Evolutionary conservation across 1,140 invertebrate genomes (phyloP).

Genomic region (Drosophila seguyi): DNA sequence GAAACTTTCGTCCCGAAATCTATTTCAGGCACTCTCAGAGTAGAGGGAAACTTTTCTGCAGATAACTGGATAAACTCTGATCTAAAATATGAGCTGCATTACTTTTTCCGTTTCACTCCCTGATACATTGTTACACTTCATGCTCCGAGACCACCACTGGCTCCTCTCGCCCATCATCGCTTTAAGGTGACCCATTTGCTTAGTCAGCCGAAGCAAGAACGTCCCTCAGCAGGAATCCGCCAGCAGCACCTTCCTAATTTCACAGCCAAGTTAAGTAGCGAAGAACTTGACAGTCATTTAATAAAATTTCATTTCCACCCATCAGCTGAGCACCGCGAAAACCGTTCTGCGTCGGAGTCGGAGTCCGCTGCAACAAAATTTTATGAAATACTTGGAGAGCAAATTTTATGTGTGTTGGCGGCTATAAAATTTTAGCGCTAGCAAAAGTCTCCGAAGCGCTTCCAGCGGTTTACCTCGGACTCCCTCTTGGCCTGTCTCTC

Average conservation of each 20-base stretch:
- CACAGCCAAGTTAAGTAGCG: constrained; percentile 45
- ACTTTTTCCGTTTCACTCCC: neutral
- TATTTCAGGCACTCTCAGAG: constrained; percentile 10
- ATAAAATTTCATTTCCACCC: constrained; percentile 75
- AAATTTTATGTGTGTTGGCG: constrained; percentile 76
- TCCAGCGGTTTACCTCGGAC: constrained; percentile 62
- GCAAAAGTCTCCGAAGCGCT: constrained; percentile 65
- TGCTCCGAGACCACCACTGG: neutral
- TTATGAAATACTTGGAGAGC: constrained; percentile 78
- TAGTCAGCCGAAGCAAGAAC: constrained; percentile 20
- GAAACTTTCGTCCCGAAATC: constrained; percentile 24
- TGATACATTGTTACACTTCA: constrained; percentile 10
- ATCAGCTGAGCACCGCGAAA: constrained; percentile 16
- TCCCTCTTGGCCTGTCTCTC: constrained; percentile 6
- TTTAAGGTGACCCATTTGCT: constrained; percentile 37
- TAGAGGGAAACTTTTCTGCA: constrained; percentile 14
- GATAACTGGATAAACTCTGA: constrained; percentile 18
- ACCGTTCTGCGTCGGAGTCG: constrained; percentile 13
- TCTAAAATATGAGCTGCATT: constrained; percentile 34
- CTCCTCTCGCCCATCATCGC: neutral
- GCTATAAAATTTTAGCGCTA: constrained; percentile 80
- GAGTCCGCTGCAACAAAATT: constrained; percentile 71
- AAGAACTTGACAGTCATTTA: constrained; percentile 72
- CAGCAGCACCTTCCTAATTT: constrained; percentile 49
- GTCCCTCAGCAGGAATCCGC: constrained; percentile 8